A percentile compares a stretch with the other conserved stretches of the same genome.
Evolutionary conservation across 2,888 invertebrate species (phyloP).

Genomic region (Callyntrura guangdongensis): DNA sequence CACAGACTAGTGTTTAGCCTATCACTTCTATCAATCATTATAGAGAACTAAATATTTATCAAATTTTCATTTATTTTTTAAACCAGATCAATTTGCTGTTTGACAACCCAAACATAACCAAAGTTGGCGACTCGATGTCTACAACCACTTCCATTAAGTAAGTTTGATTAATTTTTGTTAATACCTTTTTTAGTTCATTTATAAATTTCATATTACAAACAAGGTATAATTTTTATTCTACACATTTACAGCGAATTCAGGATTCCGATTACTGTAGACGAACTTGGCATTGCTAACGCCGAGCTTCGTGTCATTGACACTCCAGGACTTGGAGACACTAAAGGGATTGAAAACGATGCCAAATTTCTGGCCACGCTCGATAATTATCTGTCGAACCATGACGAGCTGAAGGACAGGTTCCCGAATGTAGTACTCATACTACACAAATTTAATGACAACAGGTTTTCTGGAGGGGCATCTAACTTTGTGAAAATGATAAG

Average conservation of each 20-base stretch:
- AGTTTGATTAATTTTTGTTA: not conserved
- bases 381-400: constrained; percentile 45
- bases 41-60: too few relatives aligned
- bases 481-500: constrained; percentile 65
- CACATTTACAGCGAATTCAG: constrained; percentile 64
- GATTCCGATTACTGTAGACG: constrained; percentile 63
- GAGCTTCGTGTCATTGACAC: constrained; percentile 73
- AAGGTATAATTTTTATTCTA: too few relatives aligned
- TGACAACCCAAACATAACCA: constrained; percentile 71
- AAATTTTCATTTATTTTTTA: too few relatives aligned
- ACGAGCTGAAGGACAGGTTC: constrained; percentile 56
- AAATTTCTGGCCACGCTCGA: constrained; percentile 58
- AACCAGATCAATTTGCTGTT: constrained; percentile 77
- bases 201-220: too few relatives aligned
- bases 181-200: not conserved
- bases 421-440: constrained; percentile 75
- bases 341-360: constrained; percentile 68
- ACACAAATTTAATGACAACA: constrained; percentile 69
- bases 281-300: constrained; percentile 58
- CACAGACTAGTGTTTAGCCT: too few relatives aligned
- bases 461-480: constrained; percentile 51
- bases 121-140: constrained; percentile 56
- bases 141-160: constrained; percentile 75
- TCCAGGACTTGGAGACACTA: constrained; percentile 72
- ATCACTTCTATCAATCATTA: too few relatives aligned